Conservation (phyloP, 2,113 vertebrate genomes). For the Brachirus orientalis region DNA sequence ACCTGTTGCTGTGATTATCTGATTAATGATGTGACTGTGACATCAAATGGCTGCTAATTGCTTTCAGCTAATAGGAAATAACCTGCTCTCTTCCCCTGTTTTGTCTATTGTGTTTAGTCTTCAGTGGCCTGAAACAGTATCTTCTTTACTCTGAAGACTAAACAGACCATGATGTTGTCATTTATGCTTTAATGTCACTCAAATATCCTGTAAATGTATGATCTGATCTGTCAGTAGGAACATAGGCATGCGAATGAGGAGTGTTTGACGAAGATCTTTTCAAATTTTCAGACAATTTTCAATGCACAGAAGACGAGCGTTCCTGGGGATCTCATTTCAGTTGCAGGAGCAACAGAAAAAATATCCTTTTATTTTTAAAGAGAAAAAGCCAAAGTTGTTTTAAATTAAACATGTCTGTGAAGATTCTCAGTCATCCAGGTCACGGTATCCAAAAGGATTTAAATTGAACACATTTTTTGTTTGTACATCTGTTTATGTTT, state of each 20-base stretch:
- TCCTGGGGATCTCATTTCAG: constrained; percentile 81
- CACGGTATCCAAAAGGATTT: too few species aligned
- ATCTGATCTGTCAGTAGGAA: background rate
- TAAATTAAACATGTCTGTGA: too few species aligned
- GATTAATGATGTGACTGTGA: background rate
- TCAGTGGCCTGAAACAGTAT: background rate
- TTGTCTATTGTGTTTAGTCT: background rate
- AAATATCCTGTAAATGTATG: background rate
- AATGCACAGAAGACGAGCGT: constrained; percentile 84
- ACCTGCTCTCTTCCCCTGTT: background rate
- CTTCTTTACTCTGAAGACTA: too few species aligned
- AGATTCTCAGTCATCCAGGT: too few species aligned
- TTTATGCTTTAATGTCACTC: too few species aligned
- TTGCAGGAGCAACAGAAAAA: constrained; percentile 85
- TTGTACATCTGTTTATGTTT: background rate
- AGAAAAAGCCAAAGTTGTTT: too few species aligned
- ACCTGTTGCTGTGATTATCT: too few species aligned
- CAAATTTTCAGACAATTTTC: constrained; percentile 80
- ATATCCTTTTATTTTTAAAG: constrained; percentile 88
- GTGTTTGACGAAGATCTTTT: too few species aligned
- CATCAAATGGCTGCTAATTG: background rate
- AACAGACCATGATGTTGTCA: background rate
- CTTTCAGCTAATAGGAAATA: background rate
- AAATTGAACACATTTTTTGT: too few species aligned
- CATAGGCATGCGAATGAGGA: too few species aligned